Evolutionary conservation across 2,113 vertebrate species (phyloP).

Genomic region (Cisticola juncidis): DNA sequence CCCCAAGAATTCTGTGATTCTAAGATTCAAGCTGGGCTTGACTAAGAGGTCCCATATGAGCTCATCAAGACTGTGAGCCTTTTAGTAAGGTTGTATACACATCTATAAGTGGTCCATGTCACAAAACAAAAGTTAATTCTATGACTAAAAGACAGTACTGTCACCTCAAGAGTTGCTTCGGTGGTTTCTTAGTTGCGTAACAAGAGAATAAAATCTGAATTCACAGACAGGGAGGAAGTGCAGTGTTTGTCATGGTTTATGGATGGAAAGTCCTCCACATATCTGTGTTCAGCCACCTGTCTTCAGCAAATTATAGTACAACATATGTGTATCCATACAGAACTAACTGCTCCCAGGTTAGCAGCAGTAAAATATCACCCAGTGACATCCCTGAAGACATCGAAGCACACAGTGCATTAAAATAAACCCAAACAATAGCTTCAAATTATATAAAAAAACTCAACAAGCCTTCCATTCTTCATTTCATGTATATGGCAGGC

Average conservation of each 20-base stretch:
- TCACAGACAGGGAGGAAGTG: background rate
- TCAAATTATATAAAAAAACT: background rate
- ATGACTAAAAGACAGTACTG: background rate
- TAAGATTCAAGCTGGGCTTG: background rate
- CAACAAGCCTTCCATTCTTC: background rate
- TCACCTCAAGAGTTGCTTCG: background rate
- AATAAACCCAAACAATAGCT: background rate
- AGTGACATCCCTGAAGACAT: background rate
- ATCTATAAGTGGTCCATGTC: background rate
- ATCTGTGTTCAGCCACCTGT: background rate
- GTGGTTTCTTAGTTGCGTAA: accelerated
- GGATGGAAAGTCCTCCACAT: accelerated
- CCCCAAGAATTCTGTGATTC: background rate
- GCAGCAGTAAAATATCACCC: background rate
- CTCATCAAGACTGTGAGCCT: background rate
- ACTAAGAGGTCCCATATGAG: accelerated
- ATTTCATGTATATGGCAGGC: background rate
- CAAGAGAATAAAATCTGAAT: background rate
- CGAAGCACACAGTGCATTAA: background rate
- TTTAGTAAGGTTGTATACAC: background rate
- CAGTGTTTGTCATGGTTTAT: background rate
- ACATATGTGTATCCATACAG: background rate
- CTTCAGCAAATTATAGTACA: background rate
- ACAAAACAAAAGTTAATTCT: background rate
- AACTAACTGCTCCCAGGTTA: background rate